Conservation (phyloP, 2,797 vertebrate genomes). For the Calcarius lapponicus region DNA sequence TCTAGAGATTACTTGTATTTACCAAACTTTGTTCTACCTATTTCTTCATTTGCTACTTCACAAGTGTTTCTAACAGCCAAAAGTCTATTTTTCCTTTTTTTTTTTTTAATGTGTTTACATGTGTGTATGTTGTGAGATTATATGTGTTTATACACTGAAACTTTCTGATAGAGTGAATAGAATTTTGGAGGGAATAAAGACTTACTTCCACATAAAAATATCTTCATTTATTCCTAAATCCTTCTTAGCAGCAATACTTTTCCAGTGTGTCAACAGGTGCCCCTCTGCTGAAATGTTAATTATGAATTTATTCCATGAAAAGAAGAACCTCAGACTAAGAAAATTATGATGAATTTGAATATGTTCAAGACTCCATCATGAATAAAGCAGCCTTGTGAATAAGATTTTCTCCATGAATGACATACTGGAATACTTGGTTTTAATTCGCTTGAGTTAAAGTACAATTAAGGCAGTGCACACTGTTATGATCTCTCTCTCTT, state of each 20-base stretch:
- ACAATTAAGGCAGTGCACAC: conserved; percentile 26
- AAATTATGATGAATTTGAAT: conserved; percentile 42
- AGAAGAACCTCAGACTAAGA: conserved; percentile 36
- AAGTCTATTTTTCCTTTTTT: neutral
- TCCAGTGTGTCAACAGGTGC: neutral
- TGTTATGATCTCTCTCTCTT: conserved; percentile 2
- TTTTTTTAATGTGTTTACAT: neutral
- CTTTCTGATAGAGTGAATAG: neutral
- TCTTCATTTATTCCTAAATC: conserved; percentile 37
- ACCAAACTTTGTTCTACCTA: neutral
- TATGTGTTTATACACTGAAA: neutral
- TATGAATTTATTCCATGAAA: conserved; percentile 25
- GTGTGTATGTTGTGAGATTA: neutral
- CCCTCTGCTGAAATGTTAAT: conserved; percentile 53
- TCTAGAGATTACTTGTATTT: neutral
- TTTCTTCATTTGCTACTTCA: neutral
- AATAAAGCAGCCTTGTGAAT: conserved; percentile 53
- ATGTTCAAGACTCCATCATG: conserved; percentile 32
- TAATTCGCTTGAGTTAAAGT: conserved; percentile 53
- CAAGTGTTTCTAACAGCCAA: neutral
- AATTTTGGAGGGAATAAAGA: neutral
- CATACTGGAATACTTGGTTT: conserved; percentile 23
- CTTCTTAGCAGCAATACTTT: conserved; percentile 15
- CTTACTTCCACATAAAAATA: conserved; percentile 18
- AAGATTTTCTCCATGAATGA: conserved; percentile 56